phyloP scores from a whole-genome alignment of 1,140 invertebrate genomes.

The Euura lappo region DNA sequence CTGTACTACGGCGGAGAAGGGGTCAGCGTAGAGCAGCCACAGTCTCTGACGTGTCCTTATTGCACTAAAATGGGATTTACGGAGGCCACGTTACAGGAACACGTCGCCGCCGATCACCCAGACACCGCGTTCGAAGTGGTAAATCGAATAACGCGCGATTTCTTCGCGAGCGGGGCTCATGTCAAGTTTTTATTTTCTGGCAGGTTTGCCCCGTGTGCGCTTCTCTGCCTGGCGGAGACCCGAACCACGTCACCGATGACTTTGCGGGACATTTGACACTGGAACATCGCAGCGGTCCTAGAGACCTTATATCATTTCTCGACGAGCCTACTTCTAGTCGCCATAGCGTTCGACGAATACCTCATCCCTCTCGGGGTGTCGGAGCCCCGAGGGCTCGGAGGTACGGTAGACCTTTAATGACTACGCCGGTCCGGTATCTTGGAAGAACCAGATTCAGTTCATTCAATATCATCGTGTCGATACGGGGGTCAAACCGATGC shows the following conservation, averaged over 20 bases:
- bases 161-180: not conserved
- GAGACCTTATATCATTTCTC: slow-evolving; percentile 87
- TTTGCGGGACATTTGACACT: slow-evolving; percentile 94
- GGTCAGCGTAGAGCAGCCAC: slow-evolving; percentile 86
- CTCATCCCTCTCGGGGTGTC: slow-evolving; percentile 79
- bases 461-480: not conserved
- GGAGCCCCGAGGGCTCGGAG: slow-evolving; percentile 76
- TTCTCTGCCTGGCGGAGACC: slow-evolving; percentile 92
- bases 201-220: slow-evolving; percentile 96
- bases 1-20: slow-evolving; percentile 95
- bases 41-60: slow-evolving; percentile 96
- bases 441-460: no score
- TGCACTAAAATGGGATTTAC: slow-evolving; percentile 96
- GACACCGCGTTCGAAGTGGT: slow-evolving; percentile 88
- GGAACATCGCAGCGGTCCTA: slow-evolving; percentile 88
- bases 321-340: slow-evolving; percentile 86
- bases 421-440: not conserved
- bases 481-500: no score
- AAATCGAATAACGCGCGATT: slow-evolving; percentile 43
- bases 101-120: slow-evolving; percentile 87
- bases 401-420: slow-evolving; percentile 29
- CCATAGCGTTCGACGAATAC: slow-evolving; percentile 85
- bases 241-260: slow-evolving; percentile 97
- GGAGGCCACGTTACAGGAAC: slow-evolving; percentile 89
- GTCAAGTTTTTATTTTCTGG: not conserved